Evolutionary conservation across 1,140 invertebrate species (phyloP).

Genomic region (Dreissena polymorpha): DNA sequence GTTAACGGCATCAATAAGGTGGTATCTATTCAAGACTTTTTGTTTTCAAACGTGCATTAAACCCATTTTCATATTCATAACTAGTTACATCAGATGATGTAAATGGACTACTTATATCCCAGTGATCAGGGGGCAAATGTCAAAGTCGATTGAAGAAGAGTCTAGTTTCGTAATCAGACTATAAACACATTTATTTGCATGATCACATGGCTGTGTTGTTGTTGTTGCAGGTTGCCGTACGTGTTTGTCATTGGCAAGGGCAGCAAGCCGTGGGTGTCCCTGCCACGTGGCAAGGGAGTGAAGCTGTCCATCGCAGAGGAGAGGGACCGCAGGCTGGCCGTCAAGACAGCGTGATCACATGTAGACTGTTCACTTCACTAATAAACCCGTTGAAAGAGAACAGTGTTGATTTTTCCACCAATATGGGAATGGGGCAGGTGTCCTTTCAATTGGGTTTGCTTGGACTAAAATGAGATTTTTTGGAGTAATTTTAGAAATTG

Average conservation of each 20-base stretch:
- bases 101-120: no score
- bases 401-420: background rate
- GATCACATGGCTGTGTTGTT: no score
- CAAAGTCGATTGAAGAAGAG: no score
- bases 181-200: no score
- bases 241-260: constrained; percentile 99
- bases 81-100: no score
- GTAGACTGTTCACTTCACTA: constrained; percentile 42
- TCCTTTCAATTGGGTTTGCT: constrained; percentile 12
- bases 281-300: constrained; percentile 98
- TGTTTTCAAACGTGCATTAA: no score
- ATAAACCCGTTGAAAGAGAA: constrained; percentile 46
- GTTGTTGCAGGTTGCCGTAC: constrained; percentile 92
- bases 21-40: no score
- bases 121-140: no score
- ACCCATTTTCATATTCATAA: no score
- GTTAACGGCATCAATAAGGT: no score
- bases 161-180: no score
- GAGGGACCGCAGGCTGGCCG: constrained; percentile 91
- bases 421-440: background rate
- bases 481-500: no score
- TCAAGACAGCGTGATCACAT: constrained; percentile 55
- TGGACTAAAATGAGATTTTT: constrained; percentile 52
- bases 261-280: constrained; percentile 96
- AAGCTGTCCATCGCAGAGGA: constrained; percentile 99